A percentile compares a stretch with the other conserved stretches of the same genome.
phyloP scores from a whole-genome alignment of 1,140 invertebrate species.

The Sminthurides bifidus region DNA sequence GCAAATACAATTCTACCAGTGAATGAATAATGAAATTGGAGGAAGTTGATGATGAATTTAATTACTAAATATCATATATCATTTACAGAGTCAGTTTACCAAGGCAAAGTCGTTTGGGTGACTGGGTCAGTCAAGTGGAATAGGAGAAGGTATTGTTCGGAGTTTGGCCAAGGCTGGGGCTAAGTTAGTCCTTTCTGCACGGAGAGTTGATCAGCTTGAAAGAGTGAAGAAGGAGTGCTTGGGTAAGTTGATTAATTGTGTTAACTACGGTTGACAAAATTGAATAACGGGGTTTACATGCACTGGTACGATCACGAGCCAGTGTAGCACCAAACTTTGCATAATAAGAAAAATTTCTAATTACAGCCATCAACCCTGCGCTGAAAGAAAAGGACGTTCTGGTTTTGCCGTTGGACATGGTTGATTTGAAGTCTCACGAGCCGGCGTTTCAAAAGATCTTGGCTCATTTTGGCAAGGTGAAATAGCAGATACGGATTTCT shows the following conservation, averaged over 20 bases:
- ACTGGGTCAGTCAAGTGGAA: neutral
- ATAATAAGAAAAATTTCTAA: no score
- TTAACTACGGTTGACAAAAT: no score
- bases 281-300: no score
- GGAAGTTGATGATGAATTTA: neutral
- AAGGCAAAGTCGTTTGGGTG: neutral
- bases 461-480: conserved; percentile 56
- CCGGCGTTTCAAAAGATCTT: conserved; percentile 51
- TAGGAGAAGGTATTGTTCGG: neutral
- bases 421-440: conserved; percentile 49
- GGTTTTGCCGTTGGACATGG: conserved; percentile 58
- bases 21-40: no score
- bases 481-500: no score
- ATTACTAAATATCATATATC: neutral
- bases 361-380: conserved; percentile 37
- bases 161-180: neutral
- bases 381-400: conserved; percentile 51
- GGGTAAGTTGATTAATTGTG: conserved; percentile 37
- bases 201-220: neutral
- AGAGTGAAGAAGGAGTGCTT: conserved; percentile 49
- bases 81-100: neutral
- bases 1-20: neutral
- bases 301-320: no score
- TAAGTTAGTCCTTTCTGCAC: neutral
- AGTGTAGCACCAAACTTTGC: no score